Conservation (phyloP, 2,113 vertebrate genomes). For the Bostrychus sinensis region DNA sequence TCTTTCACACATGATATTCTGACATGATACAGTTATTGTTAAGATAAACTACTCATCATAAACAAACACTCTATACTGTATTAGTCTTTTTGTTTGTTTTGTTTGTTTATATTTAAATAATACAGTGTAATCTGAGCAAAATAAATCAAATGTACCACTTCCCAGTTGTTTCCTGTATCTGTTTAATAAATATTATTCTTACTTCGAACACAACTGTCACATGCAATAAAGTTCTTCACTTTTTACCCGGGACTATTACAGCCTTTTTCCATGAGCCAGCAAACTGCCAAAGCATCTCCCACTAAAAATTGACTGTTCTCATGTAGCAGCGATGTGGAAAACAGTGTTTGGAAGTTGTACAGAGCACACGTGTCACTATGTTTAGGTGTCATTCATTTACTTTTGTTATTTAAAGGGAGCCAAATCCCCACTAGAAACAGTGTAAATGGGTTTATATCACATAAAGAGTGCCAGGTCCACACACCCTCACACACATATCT, state of each 20-base stretch:
- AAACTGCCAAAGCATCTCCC: conserved; percentile 19
- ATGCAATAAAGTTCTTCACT: neutral
- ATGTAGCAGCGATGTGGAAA: conserved; percentile 42
- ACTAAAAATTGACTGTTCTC: conserved; percentile 34
- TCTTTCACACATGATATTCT: neutral
- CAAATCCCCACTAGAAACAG: neutral
- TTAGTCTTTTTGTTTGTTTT: no score
- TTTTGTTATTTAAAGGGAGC: no score
- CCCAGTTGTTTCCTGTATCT: neutral
- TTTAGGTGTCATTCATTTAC: no score
- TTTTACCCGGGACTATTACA: neutral
- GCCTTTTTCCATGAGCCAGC: conserved; percentile 20
- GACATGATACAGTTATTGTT: no score
- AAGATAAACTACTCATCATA: no score
- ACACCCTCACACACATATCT: conserved; percentile 34
- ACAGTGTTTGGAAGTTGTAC: conserved; percentile 1
- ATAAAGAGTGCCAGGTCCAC: neutral
- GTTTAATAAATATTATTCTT: conserved; percentile 7
- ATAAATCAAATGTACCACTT: neutral
- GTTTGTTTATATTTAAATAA: no score
- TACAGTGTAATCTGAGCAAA: no score
- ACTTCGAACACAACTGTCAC: neutral
- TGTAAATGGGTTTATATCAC: neutral
- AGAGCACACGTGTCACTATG: neutral
- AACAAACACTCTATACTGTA: no score